phyloP scores from a whole-genome alignment of 2,888 invertebrate genomes.

The Axea sp. region DNA sequence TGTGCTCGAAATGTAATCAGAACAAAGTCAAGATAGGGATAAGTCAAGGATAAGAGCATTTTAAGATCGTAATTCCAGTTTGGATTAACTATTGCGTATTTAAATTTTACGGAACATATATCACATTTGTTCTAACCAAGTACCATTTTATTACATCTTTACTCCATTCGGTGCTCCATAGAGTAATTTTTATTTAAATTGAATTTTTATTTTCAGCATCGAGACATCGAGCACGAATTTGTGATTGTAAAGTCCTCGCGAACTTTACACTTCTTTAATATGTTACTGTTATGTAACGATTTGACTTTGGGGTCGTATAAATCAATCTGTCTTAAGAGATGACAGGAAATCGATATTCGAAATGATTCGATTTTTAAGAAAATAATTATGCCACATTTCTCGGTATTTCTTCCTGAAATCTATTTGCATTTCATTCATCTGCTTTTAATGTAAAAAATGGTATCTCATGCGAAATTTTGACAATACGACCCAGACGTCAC shows the following conservation, averaged over 20 bases:
- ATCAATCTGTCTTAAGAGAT: conserved; percentile 5
- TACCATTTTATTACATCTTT: conserved; percentile 5
- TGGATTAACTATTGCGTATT: conserved; percentile 24
- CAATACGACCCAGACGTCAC: conserved; percentile 32
- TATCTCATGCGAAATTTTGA: conserved; percentile 43
- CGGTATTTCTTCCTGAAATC: background rate
- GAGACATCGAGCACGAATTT: conserved; percentile 20
- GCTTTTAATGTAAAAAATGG: conserved; percentile 8
- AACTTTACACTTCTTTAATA: conserved; percentile 4
- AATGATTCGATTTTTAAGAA: background rate
- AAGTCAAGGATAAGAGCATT: too few relatives aligned
- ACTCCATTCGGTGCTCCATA: background rate
- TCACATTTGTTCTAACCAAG: conserved; percentile 20
- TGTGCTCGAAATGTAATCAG: too few relatives aligned
- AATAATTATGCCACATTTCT: too few relatives aligned
- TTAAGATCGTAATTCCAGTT: background rate
- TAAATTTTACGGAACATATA: conserved; percentile 13
- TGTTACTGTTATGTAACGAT: background rate
- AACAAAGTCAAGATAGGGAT: too few relatives aligned
- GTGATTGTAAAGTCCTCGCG: background rate
- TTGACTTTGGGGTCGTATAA: background rate
- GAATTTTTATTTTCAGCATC: conserved; percentile 15
- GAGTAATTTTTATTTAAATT: conserved; percentile 15
- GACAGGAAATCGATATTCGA: conserved; percentile 1
- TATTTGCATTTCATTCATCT: conserved; percentile 24